These are phyloP conservation scores for Hoplias malabaricus DNA, from an alignment of 2,113 vertebrate species.

Conservation along the genomic window DNA sequence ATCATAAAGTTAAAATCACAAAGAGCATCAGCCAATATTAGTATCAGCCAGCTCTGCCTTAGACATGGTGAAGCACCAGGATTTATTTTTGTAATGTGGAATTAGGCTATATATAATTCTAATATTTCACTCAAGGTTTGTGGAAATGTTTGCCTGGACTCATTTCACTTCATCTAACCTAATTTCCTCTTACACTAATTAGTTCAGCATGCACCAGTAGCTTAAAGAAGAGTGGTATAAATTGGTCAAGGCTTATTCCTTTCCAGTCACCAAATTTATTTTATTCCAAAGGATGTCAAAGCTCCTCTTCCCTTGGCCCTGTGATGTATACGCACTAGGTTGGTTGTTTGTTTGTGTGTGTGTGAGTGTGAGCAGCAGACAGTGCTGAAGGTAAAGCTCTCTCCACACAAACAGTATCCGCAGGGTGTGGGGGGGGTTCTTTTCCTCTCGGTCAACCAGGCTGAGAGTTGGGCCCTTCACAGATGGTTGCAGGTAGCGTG, in stretches of 20 bases:
- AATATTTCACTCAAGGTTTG: not conserved
- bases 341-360: constrained; percentile 15
- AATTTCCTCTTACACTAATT: not conserved
- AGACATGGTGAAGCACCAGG: not conserved
- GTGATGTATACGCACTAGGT: not conserved
- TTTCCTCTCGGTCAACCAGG: constrained; percentile 32
- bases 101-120: not conserved
- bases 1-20: too few species aligned
- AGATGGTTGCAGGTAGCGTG: constrained; percentile 50
- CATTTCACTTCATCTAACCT: not conserved
- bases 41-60: too few species aligned
- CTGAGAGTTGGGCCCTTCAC: constrained; percentile 40
- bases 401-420: constrained; percentile 22
- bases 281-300: not conserved
- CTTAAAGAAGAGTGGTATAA: not conserved
- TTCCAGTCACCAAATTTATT: not conserved
- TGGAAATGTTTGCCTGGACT: not conserved
- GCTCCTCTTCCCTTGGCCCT: not conserved
- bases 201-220: not conserved
- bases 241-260: not conserved
- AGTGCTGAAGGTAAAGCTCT: constrained; percentile 17
- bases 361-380: constrained; percentile 3
- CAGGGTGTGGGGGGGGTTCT: not conserved
- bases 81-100: constrained; percentile 5
- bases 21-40: too few species aligned